Evolutionary conservation across 1,140 invertebrate genomes (phyloP).

Genomic region (Drosophila bipectinata): DNA sequence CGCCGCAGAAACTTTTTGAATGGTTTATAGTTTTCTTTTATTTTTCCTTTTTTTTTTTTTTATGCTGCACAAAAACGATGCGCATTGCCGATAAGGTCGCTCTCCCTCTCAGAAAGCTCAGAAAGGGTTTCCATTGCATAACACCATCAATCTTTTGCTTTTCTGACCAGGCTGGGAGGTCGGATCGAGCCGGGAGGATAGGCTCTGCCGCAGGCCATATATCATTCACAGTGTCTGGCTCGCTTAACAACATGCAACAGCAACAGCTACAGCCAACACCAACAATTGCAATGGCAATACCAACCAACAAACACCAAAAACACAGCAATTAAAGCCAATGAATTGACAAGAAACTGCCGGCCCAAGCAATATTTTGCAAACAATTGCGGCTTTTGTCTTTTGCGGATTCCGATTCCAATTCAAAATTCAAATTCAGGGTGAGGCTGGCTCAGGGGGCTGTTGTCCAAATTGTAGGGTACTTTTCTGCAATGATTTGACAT

Average conservation of each 20-base stretch:
- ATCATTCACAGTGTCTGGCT: constrained; percentile 57
- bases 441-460: constrained; percentile 43
- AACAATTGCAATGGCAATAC: constrained; percentile 5
- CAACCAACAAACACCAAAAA: constrained; percentile 11
- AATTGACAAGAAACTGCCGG: constrained; percentile 76
- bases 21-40: neutral
- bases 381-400: constrained; percentile 43
- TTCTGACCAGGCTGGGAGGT: constrained; percentile 61
- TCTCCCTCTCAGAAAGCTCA: constrained; percentile 5
- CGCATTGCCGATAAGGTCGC: constrained; percentile 71
- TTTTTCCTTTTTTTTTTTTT: constrained; percentile 6
- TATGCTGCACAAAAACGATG: constrained; percentile 37
- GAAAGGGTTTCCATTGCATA: constrained; percentile 61
- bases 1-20: constrained; percentile 43
- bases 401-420: constrained; percentile 7
- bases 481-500: constrained; percentile 57
- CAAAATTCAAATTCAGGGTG: constrained; percentile 50
- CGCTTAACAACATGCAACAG: constrained; percentile 22
- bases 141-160: constrained; percentile 66
- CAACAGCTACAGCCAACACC: constrained; percentile 19
- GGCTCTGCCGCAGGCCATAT: constrained; percentile 71
- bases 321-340: constrained; percentile 72
- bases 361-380: constrained; percentile 50
- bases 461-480: constrained; percentile 55
- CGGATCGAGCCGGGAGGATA: constrained; percentile 21